phyloP scores from a whole-genome alignment of 2,888 invertebrate species.

The Amiota minor region DNA sequence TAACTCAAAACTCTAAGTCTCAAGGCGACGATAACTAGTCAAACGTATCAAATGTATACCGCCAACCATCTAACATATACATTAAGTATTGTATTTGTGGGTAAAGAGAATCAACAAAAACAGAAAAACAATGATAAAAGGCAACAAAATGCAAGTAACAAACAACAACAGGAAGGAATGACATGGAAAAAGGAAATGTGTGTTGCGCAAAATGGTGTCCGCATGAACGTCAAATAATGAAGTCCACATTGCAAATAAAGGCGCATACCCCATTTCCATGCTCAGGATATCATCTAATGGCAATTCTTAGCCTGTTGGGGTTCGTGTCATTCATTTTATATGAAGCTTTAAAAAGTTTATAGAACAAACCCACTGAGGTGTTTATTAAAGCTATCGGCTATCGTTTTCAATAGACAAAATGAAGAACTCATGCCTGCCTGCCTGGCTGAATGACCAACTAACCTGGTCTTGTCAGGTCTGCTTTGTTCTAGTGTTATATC shows the following conservation, averaged over 20 bases:
- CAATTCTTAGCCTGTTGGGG: background rate
- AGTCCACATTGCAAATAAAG: background rate
- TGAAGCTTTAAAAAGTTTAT: no score
- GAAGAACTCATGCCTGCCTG: background rate
- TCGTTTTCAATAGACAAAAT: background rate
- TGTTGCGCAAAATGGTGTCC: constrained; percentile 20
- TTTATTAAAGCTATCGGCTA: constrained; percentile 3
- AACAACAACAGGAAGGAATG: no score
- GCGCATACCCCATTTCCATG: background rate
- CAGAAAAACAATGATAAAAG: background rate
- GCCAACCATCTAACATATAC: no score
- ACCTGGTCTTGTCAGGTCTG: no score
- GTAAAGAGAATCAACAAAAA: background rate
- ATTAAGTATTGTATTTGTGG: background rate
- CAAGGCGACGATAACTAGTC: no score
- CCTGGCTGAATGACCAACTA: constrained; percentile 3
- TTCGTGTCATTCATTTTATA: background rate
- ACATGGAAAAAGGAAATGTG: constrained; percentile 6
- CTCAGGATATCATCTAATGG: background rate
- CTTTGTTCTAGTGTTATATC: no score
- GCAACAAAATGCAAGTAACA: background rate
- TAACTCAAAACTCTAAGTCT: no score
- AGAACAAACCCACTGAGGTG: no score
- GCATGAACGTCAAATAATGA: background rate
- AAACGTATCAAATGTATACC: no score